phyloP scores from a whole-genome alignment of 2,113 vertebrate genomes.

The Clarias magur region DNA sequence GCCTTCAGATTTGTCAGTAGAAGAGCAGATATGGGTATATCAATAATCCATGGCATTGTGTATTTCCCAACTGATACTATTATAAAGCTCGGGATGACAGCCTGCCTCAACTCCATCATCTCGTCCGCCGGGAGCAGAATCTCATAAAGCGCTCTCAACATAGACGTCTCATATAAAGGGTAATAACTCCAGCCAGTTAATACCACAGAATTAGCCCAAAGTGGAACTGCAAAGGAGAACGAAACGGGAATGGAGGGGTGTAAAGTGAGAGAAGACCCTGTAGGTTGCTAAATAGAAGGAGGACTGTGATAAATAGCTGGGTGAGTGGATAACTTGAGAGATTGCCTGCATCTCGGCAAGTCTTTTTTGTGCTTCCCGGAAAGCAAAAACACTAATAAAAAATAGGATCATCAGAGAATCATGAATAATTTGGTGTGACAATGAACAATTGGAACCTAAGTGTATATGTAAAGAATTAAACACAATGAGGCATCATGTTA shows the following conservation, averaged over 20 bases:
- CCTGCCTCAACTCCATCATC: constrained; percentile 83
- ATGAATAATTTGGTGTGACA: neutral
- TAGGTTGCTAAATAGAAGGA: constrained; percentile 38
- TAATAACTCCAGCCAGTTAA: constrained; percentile 87
- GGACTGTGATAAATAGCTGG: constrained; percentile 13
- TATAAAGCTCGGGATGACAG: constrained; percentile 85
- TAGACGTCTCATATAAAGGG: constrained; percentile 84
- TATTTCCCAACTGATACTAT: constrained; percentile 86
- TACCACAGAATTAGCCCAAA: constrained; percentile 77
- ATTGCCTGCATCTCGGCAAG: neutral
- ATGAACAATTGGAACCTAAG: neutral
- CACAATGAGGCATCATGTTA: neutral
- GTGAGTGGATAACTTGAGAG: constrained; percentile 21
- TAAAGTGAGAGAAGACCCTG: constrained; percentile 24
- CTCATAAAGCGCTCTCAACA: constrained; percentile 92
- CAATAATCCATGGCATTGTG: constrained; percentile 90
- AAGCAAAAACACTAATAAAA: neutral
- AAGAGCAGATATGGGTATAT: constrained; percentile 86
- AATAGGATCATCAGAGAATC: neutral
- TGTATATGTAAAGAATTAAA: neutral
- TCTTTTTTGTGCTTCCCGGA: neutral
- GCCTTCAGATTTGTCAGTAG: constrained; percentile 87
- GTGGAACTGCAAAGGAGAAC: constrained; percentile 66
- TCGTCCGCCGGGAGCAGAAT: constrained; percentile 87
- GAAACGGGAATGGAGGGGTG: constrained; percentile 61